Evolutionary conservation across 1,140 invertebrate species (phyloP), one percentile per base, ranked within the genome.

Genomic region (Battus philenor): DNA sequence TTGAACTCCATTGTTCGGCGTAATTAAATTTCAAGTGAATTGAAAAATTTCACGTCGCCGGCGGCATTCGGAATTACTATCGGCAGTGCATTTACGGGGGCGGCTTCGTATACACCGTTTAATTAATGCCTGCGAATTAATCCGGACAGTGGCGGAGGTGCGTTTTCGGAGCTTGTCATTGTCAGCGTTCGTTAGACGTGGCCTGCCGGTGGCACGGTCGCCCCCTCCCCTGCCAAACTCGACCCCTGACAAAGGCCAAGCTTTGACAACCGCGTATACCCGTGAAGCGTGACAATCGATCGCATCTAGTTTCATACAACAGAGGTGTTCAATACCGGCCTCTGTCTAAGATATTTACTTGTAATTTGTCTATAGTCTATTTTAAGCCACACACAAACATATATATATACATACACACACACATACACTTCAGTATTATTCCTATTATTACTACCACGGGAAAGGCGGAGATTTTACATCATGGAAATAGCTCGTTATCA

Each of bases 61-160:
- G 22, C 16, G 20, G 33, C 44, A 50, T 47, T 38, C 54, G 55
- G 54, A 63, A 56, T 56, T 54, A 47, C 56, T 50, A 50, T 50
- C 18, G 43, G 27, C 31, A 39, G 36, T 41, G 51, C 29, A 45
- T 48, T 50, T 38, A 36, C 48, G 17, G 30, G 39, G 41, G 13
- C 12, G 12, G 38, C 38, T 44, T 20, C 16, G 22, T 15, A 36
- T 57, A 51, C 51, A 54, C 33, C 29, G 50, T 57, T 60, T 60
- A 69, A 69, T 69, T 67, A 69, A 62, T 59, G 60, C 55, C 44
- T 38, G 38, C 33, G 52, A 54, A 59, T 69, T 66, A 63, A 60
- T 56, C 52, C 45, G 43, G 44, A 9, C 16, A 27, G 33, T 32
- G 32, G 47, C 8, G 6, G 16, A 39, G 33, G 27, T 39, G 30